Evolutionary conservation across 2,797 vertebrate species (phyloP).

Genomic region (Tenualosa ilisha): DNA sequence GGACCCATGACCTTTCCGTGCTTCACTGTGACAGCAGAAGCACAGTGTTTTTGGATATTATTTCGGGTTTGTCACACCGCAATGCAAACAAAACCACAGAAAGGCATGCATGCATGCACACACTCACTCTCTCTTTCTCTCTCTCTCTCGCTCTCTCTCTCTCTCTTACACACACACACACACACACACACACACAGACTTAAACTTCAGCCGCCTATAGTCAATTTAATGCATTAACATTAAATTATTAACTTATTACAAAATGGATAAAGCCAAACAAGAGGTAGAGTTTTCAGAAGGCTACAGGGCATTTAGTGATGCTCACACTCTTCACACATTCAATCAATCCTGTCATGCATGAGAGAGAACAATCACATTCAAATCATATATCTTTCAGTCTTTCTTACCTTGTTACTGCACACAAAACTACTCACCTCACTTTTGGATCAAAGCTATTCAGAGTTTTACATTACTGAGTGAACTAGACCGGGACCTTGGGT

Average conservation of each 20-base stretch:
- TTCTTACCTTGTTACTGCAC: constrained; percentile 12
- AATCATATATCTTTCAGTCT: not conserved
- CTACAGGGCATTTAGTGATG: too few species aligned
- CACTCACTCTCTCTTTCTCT: not conserved
- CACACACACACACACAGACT: not conserved
- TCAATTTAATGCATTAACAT: too few species aligned
- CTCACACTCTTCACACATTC: too few species aligned
- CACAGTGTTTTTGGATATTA: not conserved
- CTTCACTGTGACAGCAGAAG: not conserved
- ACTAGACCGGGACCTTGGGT: not conserved
- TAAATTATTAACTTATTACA: too few species aligned
- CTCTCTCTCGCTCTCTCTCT: too few species aligned
- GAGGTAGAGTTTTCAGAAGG: too few species aligned
- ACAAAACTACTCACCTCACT: not conserved
- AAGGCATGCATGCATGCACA: not conserved
- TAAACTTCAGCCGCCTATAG: not conserved
- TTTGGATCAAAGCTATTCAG: constrained; percentile 14
- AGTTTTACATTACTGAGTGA: constrained; percentile 18
- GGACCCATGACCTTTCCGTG: not conserved
- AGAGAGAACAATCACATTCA: not conserved
- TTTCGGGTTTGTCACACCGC: not conserved
- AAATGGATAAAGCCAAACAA: too few species aligned
- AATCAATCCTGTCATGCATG: too few species aligned
- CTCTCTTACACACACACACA: not conserved
- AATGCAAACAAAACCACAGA: not conserved